Conservation (phyloP, 2,888 invertebrate species). For the Campopleginae sp. region DNA sequence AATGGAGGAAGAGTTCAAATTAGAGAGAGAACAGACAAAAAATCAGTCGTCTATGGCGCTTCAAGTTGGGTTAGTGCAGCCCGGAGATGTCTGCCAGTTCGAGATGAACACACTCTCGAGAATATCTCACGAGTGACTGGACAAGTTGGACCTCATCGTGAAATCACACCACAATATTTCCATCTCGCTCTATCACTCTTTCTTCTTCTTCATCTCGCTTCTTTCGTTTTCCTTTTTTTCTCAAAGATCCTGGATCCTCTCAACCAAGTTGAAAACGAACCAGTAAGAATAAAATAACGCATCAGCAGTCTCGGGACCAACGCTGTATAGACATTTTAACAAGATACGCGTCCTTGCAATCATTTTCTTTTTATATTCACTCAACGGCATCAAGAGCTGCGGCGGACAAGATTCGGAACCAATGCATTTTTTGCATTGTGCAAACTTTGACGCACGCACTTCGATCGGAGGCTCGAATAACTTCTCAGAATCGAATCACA, state of each 20-base stretch:
- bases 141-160: slow-evolving; percentile 52
- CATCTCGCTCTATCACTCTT: slow-evolving; percentile 4
- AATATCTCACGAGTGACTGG: slow-evolving; percentile 62
- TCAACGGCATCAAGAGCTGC: slow-evolving; percentile 8
- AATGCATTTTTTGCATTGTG: slow-evolving; percentile 36
- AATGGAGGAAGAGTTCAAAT: slow-evolving; percentile 53
- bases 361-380: slow-evolving; percentile 25
- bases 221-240: slow-evolving; percentile 10
- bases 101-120: slow-evolving; percentile 53
- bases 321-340: slow-evolving; percentile 26
- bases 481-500: slow-evolving; percentile 16
- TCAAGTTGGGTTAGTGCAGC: slow-evolving; percentile 39
- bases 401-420: slow-evolving; percentile 8
- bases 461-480: slow-evolving; percentile 18
- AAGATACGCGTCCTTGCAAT: slow-evolving; percentile 47
- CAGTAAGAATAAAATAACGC: slow-evolving; percentile 53
- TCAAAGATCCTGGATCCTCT: slow-evolving; percentile 12
- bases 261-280: slow-evolving; percentile 23
- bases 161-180: slow-evolving; percentile 52
- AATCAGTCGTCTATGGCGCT: slow-evolving; percentile 23
- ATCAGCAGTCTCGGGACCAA: slow-evolving; percentile 37
- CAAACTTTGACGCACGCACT: background rate
- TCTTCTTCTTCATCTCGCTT: background rate
- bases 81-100: slow-evolving; percentile 45
- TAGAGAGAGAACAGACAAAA: slow-evolving; percentile 26